Evolutionary conservation across 1,140 invertebrate species (phyloP), one percentile per base, ranked within the genome.

Genomic region (Heliconius eleuchia): DNA sequence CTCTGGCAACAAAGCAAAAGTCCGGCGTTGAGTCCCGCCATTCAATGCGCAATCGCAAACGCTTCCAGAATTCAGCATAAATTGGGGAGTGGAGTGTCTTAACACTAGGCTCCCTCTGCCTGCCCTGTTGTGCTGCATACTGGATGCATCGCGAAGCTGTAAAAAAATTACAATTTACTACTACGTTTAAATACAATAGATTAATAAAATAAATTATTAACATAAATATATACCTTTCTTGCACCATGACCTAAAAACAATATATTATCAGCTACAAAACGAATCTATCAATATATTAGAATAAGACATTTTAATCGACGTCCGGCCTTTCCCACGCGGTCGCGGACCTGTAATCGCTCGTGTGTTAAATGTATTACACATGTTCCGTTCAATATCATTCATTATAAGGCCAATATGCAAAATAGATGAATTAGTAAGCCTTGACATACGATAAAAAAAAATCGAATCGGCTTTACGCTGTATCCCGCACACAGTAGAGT

Each of bases 331-430:
- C 91, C 89, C 89, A 91, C 89, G 89, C 85, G 85, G 89, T 87
- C 88, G 84, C 85, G 77, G 79, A 87, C 83, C 85, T 79, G 79
- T 83, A 80, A 76, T 76, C 86, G 81, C 66, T 88, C 86, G 83
- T 86, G 85, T 85, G 87, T 88, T 85, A 84, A 88, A 88, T 86
- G 85, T 87, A 87, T 89, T 87, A 85, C 86, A 88, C 82, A 88
- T 86, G 85, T 85, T 85, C 81, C 84, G 79, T 87, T 85, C 84
- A 83, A 88, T 87, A 90, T 85, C 84, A 82, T 86, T 87, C 84
- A 82, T 86, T 87, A 88, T 87, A 90, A 91, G 86, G 88, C 86
- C 88, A 88, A 88, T 89, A 89, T 88, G 89, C 86, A 85, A 88
- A 90, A 86, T 83, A 87, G 82, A 83, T 84, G 83, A 88, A 87